phyloP scores from a whole-genome alignment of 2,797 vertebrate genomes.

The Anguilla obscura region DNA sequence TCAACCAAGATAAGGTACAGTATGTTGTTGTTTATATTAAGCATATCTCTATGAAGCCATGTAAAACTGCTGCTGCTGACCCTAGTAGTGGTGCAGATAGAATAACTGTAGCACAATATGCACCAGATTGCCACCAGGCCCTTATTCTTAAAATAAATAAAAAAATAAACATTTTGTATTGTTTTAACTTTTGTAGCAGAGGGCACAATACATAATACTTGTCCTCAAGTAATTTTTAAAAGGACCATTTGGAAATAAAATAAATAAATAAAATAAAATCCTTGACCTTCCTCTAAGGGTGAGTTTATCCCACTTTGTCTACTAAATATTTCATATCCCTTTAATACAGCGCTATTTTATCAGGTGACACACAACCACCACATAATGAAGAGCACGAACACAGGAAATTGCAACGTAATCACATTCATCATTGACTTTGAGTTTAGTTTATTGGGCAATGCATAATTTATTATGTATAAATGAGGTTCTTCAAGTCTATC shows the following conservation, averaged over 20 bases:
- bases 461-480: constrained; percentile 75
- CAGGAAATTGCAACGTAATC: constrained; percentile 54
- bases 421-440: constrained; percentile 73
- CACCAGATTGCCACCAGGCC: neutral
- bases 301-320: neutral
- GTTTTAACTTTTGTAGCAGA: neutral
- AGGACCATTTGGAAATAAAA: neutral
- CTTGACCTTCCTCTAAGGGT: constrained; percentile 9
- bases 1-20: neutral
- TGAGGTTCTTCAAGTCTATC: constrained; percentile 68
- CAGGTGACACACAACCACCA: constrained; percentile 49
- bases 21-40: neutral
- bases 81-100: neutral
- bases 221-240: neutral
- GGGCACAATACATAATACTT: neutral
- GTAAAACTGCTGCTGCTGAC: neutral
- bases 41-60: neutral
- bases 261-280: neutral
- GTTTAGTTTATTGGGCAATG: constrained; percentile 69
- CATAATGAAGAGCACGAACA: constrained; percentile 65
- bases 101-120: neutral
- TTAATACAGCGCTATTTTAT: constrained; percentile 53
- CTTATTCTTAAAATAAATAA: neutral
- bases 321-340: neutral
- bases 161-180: too few relatives aligned